These are phyloP conservation scores for Lutjanus argentimaculatus DNA, from an alignment of 2,797 vertebrate species.

Conservation along the genomic window DNA sequence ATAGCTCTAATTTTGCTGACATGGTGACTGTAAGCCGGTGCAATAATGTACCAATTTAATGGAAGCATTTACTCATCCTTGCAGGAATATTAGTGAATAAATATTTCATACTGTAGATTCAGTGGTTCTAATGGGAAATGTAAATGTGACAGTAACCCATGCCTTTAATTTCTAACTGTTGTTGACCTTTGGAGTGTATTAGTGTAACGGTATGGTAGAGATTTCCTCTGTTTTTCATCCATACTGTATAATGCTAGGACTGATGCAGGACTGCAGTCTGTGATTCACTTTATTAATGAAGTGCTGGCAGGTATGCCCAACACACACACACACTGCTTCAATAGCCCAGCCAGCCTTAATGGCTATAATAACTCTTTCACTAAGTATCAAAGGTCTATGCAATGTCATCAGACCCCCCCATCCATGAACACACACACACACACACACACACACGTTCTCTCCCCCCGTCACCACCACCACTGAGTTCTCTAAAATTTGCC, in stretches of 20 bases:
- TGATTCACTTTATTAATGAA: slow-evolving; percentile 82
- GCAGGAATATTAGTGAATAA: slow-evolving; percentile 39
- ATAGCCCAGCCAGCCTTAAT: slow-evolving; percentile 78
- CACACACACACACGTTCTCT: slow-evolving; percentile 6
- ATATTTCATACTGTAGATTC: slow-evolving; percentile 52
- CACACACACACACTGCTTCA: slow-evolving; percentile 60
- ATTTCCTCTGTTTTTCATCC: slow-evolving; percentile 52
- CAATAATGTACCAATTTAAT: slow-evolving; percentile 29
- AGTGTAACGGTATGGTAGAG: slow-evolving; percentile 19
- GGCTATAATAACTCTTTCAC: slow-evolving; percentile 84
- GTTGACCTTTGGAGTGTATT: slow-evolving; percentile 54
- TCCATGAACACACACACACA: slow-evolving; percentile 19
- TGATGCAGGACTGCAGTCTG: slow-evolving; percentile 63
- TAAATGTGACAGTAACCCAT: slow-evolving; percentile 42
- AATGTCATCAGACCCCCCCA: slow-evolving; percentile 76
- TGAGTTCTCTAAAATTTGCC: slow-evolving; percentile 75
- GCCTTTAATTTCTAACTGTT: slow-evolving; percentile 37
- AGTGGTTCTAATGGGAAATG: slow-evolving; percentile 46
- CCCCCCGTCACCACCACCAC: slow-evolving; percentile 22
- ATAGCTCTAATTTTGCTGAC: slow-evolving; percentile 19
- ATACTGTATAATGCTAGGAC: slow-evolving; percentile 40
- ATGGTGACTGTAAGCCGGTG: slow-evolving; percentile 20
- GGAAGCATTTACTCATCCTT: slow-evolving; percentile 33
- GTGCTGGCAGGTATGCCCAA: slow-evolving; percentile 72
- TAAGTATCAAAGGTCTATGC: slow-evolving; percentile 81